phyloP scores from a whole-genome alignment of 1,140 invertebrate species.

The Proctacanthus coquilletti region DNA sequence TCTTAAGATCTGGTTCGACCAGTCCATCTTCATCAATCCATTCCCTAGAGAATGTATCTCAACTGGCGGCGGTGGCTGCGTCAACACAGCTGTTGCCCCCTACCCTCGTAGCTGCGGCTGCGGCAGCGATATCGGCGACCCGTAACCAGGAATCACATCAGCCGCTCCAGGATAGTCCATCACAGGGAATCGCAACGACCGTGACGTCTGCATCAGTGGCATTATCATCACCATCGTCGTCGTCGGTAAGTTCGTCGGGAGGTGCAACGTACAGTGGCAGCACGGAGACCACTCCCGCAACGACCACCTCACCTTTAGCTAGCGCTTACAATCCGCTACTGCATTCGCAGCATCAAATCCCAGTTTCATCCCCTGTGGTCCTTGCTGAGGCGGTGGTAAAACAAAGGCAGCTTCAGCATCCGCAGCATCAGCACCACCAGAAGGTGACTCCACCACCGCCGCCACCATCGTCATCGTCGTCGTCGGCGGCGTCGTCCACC shows the following conservation, averaged over 20 bases:
- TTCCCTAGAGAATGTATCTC: slow-evolving; percentile 3
- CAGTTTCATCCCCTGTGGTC: too few species aligned
- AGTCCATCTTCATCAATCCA: slow-evolving; percentile 5
- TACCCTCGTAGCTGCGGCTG: background rate
- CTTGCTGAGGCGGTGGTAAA: too few species aligned
- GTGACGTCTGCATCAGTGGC: background rate
- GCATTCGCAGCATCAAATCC: too few species aligned
- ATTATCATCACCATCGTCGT: background rate
- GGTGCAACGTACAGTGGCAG: too few species aligned
- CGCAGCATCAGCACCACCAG: too few species aligned
- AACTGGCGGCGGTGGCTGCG: background rate
- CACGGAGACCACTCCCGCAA: too few species aligned
- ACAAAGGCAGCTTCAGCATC: too few species aligned
- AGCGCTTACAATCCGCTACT: too few species aligned
- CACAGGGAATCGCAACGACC: too few species aligned
- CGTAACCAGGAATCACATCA: background rate
- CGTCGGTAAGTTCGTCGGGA: too few species aligned
- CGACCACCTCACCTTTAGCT: too few species aligned
- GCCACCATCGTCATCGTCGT: slow-evolving; percentile 4
- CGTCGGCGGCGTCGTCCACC: background rate
- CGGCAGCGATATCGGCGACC: background rate
- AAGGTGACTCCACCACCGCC: background rate
- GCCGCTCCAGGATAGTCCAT: too few species aligned
- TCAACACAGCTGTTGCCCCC: background rate
- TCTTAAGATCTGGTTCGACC: slow-evolving; percentile 5